phyloP scores from a whole-genome alignment of 2,888 invertebrate genomes.

The Loripinus fragilis region DNA sequence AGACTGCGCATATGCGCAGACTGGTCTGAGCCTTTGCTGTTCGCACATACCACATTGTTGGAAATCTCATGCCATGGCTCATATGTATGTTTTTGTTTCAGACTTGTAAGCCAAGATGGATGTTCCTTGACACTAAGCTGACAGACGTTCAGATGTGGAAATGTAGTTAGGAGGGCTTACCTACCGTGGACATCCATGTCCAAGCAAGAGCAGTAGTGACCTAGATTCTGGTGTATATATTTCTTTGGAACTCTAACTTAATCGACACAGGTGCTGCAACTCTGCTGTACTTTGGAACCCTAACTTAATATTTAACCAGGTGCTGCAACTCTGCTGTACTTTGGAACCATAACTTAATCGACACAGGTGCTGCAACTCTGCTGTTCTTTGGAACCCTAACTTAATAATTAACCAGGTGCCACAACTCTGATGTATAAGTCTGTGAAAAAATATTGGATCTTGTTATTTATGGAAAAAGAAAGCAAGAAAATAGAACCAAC shows the following conservation, averaged over 20 bases:
- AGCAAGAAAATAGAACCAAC: too few species aligned
- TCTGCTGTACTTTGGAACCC: background rate
- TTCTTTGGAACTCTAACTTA: background rate
- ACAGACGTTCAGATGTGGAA: too few species aligned
- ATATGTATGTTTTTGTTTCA: background rate
- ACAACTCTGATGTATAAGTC: too few species aligned
- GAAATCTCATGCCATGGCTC: background rate
- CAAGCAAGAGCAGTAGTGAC: background rate
- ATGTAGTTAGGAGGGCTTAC: background rate
- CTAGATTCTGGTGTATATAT: slow-evolving; percentile 10
- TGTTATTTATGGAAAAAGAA: background rate
- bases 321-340: background rate
- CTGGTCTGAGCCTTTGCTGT: background rate
- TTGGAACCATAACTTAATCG: background rate
- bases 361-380: background rate
- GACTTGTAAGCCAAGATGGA: background rate
- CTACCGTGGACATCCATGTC: background rate
- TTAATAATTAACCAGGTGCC: background rate
- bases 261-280: background rate
- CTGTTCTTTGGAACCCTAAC: background rate
- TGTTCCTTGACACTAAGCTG: background rate
- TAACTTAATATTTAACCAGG: background rate
- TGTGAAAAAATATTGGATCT: background rate
- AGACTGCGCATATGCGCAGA: background rate
- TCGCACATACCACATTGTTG: too few species aligned